Evolutionary conservation across 2,113 vertebrate species (phyloP).

Genomic region (Nannospalax galili): DNA sequence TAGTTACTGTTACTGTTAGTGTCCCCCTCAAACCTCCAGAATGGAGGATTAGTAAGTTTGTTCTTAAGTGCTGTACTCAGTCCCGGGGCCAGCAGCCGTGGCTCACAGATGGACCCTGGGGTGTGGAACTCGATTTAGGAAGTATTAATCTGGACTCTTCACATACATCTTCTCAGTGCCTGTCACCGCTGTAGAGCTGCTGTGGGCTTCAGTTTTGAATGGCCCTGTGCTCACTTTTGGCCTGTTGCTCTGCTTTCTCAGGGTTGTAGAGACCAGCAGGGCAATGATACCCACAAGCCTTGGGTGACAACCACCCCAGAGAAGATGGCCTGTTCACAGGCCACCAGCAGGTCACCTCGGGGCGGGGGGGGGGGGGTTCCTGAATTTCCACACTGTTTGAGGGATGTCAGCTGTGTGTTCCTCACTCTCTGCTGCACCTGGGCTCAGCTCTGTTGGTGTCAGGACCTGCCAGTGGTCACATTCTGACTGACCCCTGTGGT

Average conservation of each 20-base stretch:
- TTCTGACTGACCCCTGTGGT: neutral
- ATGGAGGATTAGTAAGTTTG: neutral
- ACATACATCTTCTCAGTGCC: accelerated
- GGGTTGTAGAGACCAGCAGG: neutral
- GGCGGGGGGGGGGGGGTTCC: too few species aligned
- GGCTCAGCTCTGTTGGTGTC: neutral
- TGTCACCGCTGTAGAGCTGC: neutral
- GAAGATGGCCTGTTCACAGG: neutral
- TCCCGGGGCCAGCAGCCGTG: accelerated
- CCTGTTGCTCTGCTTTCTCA: neutral
- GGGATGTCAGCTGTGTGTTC: neutral
- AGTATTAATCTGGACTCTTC: accelerated
- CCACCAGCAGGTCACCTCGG: accelerated
- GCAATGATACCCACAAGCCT: accelerated
- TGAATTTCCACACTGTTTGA: accelerated
- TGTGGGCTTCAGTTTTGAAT: accelerated
- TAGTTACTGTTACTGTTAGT: neutral
- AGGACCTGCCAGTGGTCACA: conserved; percentile 4
- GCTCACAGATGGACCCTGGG: neutral
- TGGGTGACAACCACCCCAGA: accelerated
- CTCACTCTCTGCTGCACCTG: neutral
- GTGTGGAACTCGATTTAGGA: neutral
- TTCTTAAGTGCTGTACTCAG: too few species aligned
- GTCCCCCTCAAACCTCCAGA: neutral
- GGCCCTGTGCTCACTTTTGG: accelerated